phyloP scores from a whole-genome alignment of 2,888 invertebrate species.

The Drosophila mimica region DNA sequence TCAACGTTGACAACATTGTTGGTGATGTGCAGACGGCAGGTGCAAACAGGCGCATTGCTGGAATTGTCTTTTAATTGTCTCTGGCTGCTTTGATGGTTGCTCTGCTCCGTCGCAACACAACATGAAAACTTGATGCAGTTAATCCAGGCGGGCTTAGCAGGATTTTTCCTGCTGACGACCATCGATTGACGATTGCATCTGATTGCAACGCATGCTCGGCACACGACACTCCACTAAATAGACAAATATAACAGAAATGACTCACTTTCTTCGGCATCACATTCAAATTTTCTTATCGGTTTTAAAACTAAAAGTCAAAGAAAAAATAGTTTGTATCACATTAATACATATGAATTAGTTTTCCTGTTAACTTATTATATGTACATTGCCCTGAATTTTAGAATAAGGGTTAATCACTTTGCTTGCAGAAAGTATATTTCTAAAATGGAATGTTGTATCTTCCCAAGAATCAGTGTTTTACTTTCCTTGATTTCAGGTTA shows the following conservation, averaged over 20 bases:
- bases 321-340: neutral
- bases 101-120: constrained; percentile 30
- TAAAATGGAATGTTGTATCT: too few relatives aligned
- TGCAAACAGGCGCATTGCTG: constrained; percentile 68
- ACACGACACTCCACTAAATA: constrained; percentile 15
- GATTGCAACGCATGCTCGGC: constrained; percentile 15
- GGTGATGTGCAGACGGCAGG: constrained; percentile 69
- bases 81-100: constrained; percentile 53
- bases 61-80: constrained; percentile 70
- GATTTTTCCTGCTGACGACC: constrained; percentile 29
- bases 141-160: constrained; percentile 50
- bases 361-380: neutral
- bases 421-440: neutral
- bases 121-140: constrained; percentile 48
- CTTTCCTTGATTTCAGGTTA: neutral
- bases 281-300: neutral
- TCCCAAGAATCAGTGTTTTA: neutral
- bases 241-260: neutral
- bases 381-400: neutral
- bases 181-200: constrained; percentile 49
- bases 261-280: neutral
- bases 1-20: constrained; percentile 53
- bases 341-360: neutral
- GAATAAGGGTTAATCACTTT: neutral
- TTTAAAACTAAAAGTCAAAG: neutral